phyloP scores from a whole-genome alignment of 2,888 invertebrate genomes.

The Acrocera orbiculus region DNA sequence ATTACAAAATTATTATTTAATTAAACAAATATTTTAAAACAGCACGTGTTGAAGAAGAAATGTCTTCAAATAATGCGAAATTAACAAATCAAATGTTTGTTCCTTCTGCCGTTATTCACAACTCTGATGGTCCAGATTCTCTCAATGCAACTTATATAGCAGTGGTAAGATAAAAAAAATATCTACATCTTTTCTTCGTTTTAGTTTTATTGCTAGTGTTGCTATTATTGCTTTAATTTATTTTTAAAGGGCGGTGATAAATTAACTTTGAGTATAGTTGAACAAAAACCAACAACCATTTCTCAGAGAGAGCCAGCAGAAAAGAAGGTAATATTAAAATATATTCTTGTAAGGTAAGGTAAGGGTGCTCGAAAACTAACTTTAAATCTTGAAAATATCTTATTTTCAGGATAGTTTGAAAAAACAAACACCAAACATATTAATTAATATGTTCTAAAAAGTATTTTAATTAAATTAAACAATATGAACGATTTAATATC shows the following conservation, averaged over 20 bases:
- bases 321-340: no score
- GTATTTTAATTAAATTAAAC: no score
- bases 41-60: constrained; percentile 53
- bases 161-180: constrained; percentile 58
- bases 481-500: no score
- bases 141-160: constrained; percentile 53
- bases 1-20: constrained; percentile 5
- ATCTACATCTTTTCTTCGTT: background rate
- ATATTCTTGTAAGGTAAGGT: no score
- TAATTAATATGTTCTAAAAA: no score
- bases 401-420: no score
- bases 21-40: constrained; percentile 12
- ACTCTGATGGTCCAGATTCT: constrained; percentile 30
- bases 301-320: constrained; percentile 9
- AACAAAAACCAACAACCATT: constrained; percentile 31
- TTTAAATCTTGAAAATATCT: no score
- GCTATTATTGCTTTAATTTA: background rate
- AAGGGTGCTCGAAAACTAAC: no score
- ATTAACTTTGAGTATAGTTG: constrained; percentile 45
- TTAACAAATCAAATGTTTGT: constrained; percentile 42
- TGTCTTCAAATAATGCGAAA: constrained; percentile 32
- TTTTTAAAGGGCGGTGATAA: constrained; percentile 46
- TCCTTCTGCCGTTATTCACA: constrained; percentile 29
- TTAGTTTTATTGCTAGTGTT: background rate
- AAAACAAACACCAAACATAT: no score